Conservation (phyloP, 2,888 invertebrate species). For the Tinea trinotella region DNA sequence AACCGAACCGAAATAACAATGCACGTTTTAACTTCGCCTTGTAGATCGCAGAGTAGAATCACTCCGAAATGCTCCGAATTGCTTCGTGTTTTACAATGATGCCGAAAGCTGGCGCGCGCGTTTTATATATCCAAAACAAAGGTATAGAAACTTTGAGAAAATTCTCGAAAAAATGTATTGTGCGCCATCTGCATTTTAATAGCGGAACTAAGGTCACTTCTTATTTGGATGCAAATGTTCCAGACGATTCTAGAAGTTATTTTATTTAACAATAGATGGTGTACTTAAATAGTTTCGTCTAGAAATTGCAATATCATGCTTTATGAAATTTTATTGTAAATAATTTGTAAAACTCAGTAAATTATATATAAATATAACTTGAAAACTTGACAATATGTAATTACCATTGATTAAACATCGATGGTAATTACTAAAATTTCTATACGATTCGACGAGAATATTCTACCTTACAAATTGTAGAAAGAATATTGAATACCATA, state of each 20-base stretch:
- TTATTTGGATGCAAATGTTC: not conserved
- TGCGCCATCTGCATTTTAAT: conserved; percentile 28
- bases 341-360: too few species aligned
- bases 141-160: conserved; percentile 26
- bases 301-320: too few species aligned
- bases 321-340: too few species aligned
- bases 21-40: too few species aligned
- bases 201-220: conserved; percentile 21
- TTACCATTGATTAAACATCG: too few species aligned
- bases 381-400: too few species aligned
- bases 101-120: conserved; percentile 23
- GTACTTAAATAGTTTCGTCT: not conserved
- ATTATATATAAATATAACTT: too few species aligned
- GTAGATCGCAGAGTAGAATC: conserved; percentile 18
- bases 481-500: too few species aligned
- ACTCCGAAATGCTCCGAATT: conserved; percentile 22
- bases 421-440: too few species aligned
- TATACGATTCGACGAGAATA: too few species aligned
- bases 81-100: conserved; percentile 21
- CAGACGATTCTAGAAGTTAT: not conserved
- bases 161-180: conserved; percentile 24
- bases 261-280: not conserved
- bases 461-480: too few species aligned
- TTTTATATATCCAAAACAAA: conserved; percentile 35
- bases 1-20: too few species aligned